Evolutionary conservation across 1,140 invertebrate genomes (phyloP), one percentile per base, ranked within the genome.

Genomic region (Heterodera schachtii): DNA sequence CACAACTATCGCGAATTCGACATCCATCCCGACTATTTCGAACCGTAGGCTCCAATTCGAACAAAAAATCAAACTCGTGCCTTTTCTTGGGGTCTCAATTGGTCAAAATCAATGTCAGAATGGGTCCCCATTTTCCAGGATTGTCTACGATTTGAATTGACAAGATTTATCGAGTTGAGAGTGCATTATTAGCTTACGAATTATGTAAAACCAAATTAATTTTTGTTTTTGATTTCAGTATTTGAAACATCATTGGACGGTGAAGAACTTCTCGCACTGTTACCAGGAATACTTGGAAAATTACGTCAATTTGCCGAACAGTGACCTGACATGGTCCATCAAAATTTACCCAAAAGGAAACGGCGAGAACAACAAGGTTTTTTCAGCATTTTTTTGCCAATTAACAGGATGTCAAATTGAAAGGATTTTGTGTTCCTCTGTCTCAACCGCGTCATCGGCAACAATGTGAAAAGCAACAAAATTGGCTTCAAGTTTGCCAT

Each of bases 261-360:
- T 89, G 13, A 90, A 90, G 80, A 89, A 89, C 70, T 86, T 86
- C 44, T 79, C 79, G 13, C 82, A 86, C 21, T 86, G 86, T 60
- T 86, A 87, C 77, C 84, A 87, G 77, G 88, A 89, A 75, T 89
- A 89, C 73, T 81, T 89, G 52, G 88, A 89, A 66, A 89, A 89
- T 64, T 89, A 88, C 79, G 88, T 89, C 0, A 79, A 88, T 80
- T 78, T 89, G 43, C 84, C 85, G 21, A 67, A 85, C 44, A 85
- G 87, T 9, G 89, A 89, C 13, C 69, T 89, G 52, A 90, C 89
- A 0, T 89, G 88, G 88, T 90, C 88, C 7, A 90, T 89, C 21
- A 89, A 89, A 80, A 89, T 89, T 19, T 89, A 89, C 69, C 88
- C 88, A 3, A 90, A 89, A 76, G 88, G 88, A 31, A 89, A 89